Evolutionary conservation across 2,113 vertebrate species (phyloP).

Genomic region (Cyphomyrus plagiostoma): DNA sequence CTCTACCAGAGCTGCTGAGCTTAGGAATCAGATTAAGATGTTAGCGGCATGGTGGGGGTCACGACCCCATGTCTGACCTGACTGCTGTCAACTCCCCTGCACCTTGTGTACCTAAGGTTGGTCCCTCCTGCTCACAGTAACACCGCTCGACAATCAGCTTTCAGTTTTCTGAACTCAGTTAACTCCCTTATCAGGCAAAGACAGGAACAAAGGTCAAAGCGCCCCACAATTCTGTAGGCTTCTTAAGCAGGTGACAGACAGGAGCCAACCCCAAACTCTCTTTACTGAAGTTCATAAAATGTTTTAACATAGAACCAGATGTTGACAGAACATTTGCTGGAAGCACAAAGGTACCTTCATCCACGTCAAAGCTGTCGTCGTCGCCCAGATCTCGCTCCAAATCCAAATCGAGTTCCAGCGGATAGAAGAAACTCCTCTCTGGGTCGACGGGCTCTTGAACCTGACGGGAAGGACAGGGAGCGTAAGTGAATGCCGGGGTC

Average conservation of each 20-base stretch:
- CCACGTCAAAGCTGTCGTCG: slow-evolving; percentile 65
- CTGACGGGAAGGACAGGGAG: slow-evolving; percentile 36
- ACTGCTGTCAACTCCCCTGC: background rate
- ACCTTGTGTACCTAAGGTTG: background rate
- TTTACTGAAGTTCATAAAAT: background rate
- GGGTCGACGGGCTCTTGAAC: slow-evolving; percentile 62
- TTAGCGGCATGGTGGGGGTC: background rate
- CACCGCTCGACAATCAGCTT: background rate
- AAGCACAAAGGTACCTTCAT: slow-evolving; percentile 59
- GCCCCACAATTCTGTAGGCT: background rate
- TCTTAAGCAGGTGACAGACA: background rate
- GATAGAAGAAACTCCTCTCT: slow-evolving; percentile 71
- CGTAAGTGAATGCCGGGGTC: background rate
- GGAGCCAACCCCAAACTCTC: background rate
- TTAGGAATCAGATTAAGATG: background rate
- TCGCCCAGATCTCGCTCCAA: slow-evolving; percentile 66
- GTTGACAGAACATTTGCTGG: background rate
- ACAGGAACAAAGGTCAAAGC: background rate
- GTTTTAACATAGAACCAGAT: background rate
- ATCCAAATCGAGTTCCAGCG: slow-evolving; percentile 69
- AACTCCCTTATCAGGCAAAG: background rate
- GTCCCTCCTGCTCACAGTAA: background rate
- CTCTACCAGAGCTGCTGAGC: background rate
- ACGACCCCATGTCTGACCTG: background rate
- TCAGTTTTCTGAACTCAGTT: background rate